Evolutionary conservation across 2,113 vertebrate species (phyloP).

Genomic region (Phaethon lepturus): DNA sequence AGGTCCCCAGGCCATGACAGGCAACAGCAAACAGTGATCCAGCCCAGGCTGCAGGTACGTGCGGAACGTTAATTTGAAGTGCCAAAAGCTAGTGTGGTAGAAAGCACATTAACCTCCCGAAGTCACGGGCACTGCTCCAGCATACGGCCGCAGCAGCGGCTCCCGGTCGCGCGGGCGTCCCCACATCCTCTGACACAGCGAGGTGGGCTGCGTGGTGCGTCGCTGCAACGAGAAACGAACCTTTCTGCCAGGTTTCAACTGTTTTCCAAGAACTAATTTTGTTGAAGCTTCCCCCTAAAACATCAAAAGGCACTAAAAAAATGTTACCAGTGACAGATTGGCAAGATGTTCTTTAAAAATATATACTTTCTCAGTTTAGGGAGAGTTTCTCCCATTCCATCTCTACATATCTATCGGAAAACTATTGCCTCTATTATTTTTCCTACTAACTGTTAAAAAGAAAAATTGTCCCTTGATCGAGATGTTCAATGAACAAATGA

Average conservation of each 20-base stretch:
- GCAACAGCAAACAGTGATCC: not conserved
- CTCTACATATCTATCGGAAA: not conserved
- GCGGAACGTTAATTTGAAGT: accelerated
- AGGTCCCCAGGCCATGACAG: not conserved
- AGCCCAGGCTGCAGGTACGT: accelerated
- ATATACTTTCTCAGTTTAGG: not conserved
- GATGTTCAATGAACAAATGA: not conserved
- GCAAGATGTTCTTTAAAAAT: not conserved
- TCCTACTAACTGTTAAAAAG: not conserved
- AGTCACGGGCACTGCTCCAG: not conserved
- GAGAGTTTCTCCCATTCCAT: not conserved
- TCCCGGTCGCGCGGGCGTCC: accelerated
- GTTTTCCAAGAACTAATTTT: not conserved
- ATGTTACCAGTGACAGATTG: not conserved
- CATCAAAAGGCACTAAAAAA: slow-evolving; percentile 28
- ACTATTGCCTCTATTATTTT: not conserved
- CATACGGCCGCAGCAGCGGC: accelerated
- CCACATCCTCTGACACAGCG: accelerated
- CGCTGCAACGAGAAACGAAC: accelerated
- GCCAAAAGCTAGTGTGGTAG: not conserved
- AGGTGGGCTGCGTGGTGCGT: accelerated
- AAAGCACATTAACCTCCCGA: accelerated
- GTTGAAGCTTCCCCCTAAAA: not conserved
- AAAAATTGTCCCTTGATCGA: not conserved
- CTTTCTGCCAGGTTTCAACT: not conserved